Evolutionary conservation across 2,888 invertebrate genomes (phyloP).

Genomic region (Tinea trinotella): DNA sequence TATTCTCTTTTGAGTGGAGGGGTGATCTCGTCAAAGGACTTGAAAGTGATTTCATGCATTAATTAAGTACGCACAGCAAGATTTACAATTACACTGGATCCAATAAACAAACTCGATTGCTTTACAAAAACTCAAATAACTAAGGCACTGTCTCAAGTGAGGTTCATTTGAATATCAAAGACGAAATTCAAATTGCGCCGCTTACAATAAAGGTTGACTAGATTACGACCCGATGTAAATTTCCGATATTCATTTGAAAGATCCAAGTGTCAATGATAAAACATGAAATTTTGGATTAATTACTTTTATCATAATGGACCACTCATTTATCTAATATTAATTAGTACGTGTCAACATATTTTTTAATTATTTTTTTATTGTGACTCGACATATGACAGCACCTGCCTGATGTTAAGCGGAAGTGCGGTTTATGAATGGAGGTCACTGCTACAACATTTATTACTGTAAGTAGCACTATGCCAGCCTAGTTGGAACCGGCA

Average conservation of each 20-base stretch:
- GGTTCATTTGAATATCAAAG: conserved; percentile 72
- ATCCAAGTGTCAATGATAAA: conserved; percentile 62
- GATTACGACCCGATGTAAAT: conserved; percentile 71
- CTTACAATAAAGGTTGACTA: conserved; percentile 70
- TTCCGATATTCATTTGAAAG: conserved; percentile 70
- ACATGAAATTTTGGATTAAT: too few relatives aligned
- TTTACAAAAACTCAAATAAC: conserved; percentile 73
- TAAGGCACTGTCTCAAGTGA: conserved; percentile 72
- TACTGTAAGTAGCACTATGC: too few relatives aligned
- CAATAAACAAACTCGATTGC: conserved; percentile 72
- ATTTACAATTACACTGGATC: conserved; percentile 67
- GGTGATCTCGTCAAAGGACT: conserved; percentile 42
- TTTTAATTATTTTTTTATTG: too few relatives aligned
- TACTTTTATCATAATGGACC: too few relatives aligned
- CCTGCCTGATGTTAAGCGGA: too few relatives aligned
- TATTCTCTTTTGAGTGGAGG: conserved; percentile 37
- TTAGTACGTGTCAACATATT: too few relatives aligned
- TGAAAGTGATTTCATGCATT: conserved; percentile 59
- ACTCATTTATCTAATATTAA: too few relatives aligned
- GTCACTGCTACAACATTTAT: too few relatives aligned
- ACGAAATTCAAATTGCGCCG: conserved; percentile 71
- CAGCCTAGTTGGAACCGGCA: too few relatives aligned
- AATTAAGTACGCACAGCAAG: conserved; percentile 66
- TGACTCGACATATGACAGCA: too few relatives aligned
- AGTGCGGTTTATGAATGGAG: too few relatives aligned